Base-by-base conservation (phyloP, 2,113 vertebrate species). In the Marmota monax region DNA sequence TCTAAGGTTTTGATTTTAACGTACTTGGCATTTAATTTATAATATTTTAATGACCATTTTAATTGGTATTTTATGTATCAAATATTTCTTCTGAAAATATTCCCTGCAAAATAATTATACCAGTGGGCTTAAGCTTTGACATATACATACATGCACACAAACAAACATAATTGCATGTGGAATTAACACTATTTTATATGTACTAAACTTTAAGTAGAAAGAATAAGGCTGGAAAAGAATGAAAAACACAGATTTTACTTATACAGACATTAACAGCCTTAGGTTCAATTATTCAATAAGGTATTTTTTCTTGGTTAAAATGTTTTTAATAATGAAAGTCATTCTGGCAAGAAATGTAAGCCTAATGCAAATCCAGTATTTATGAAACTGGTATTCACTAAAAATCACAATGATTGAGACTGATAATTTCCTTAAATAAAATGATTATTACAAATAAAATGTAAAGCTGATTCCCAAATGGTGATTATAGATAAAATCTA, bases 51-150 rank as follows among this genome's bases (percentile, higher is more conserved):
- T 56, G 61, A 84, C 5, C 10, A 63, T 39, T 10, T 61, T 95
- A 91, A 88, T n/a, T 32, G 78, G 3, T 74, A 37, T 37, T 87
- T 94, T n/a, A 80, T 76, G 0, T 53, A 94, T 80, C 45, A 95
- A 85, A 67, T 85, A 96, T 67, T 86, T 92, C 34, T 90, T 91
- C 37, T 90, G 17, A 77, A 88, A 94, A 67, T 23, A 90, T 90
- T 69, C 37, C 39, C 34, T 17, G 61, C 18, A 87, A 92, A 95
- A 37, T 65, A 79, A 78, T 79, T 77, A 76, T 4, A 89, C 42
- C 22, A 70, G 10, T 37, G 8, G 45, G 22, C 29, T 93, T 72
- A 89, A 70, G n/a, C 17, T 78, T 37, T 85, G 23, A 80, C 32
- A 92, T 32, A 48, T 5, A 23, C 7, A 53, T 67, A 45, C 13